Conservation (phyloP, 64 coral and sea anemone genomes). For the Pocillopora damicornis region DNA sequence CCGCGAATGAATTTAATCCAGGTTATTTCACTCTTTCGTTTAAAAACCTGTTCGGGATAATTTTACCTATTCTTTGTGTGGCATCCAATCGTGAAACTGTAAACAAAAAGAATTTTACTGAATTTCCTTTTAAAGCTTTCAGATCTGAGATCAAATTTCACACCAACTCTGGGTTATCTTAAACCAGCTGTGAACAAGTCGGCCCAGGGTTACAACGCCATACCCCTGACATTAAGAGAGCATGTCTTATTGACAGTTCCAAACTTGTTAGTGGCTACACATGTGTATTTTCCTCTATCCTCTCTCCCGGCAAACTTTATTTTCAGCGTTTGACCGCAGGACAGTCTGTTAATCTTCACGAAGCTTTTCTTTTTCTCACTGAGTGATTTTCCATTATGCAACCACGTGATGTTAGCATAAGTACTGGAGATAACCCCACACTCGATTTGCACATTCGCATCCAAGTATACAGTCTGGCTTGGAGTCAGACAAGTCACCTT, state of each 20-base stretch:
- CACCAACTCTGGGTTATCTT: too few species aligned
- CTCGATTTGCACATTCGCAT: background rate
- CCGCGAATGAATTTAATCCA: too few species aligned
- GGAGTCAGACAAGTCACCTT: background rate
- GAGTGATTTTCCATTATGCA: background rate
- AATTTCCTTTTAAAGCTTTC: too few species aligned
- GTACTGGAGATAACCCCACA: background rate
- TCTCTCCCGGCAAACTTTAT: background rate
- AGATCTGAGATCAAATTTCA: too few species aligned
- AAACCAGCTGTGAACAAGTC: too few species aligned
- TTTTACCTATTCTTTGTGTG: too few species aligned
- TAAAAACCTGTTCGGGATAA: too few species aligned
- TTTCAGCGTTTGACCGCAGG: constrained; percentile 16
- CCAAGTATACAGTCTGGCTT: background rate
- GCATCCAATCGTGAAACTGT: too few species aligned
- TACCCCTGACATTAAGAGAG: constrained; percentile 4
- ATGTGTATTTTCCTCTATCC: constrained; percentile 6
- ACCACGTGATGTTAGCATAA: background rate
- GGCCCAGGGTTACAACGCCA: background rate
- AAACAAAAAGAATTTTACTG: too few species aligned
- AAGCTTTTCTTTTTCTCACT: background rate
- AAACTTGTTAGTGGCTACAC: background rate
- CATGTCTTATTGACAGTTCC: background rate
- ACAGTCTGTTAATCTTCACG: background rate
- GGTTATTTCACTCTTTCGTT: too few species aligned